Conservation (phyloP, 1,140 invertebrate species). For the Aphaenogaster ashmeadi region DNA sequence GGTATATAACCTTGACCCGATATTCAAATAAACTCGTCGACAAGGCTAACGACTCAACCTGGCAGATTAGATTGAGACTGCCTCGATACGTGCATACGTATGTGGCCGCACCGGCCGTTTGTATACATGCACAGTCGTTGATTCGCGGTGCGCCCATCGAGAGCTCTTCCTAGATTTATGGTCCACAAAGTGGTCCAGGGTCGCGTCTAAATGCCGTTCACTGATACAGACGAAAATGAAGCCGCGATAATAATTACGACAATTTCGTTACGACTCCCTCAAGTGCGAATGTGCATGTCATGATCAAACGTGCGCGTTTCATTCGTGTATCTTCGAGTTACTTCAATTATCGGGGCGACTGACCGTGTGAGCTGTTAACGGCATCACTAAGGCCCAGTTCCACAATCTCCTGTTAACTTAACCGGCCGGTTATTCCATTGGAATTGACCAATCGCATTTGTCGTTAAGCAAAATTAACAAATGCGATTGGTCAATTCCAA, state of each 20-base stretch:
- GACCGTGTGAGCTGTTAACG: background rate
- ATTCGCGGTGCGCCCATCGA: slow-evolving; percentile 5
- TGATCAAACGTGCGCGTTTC: slow-evolving; percentile 23
- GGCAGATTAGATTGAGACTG: slow-evolving; percentile 66
- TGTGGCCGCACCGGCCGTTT: background rate
- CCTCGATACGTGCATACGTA: slow-evolving; percentile 29
- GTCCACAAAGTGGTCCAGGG: slow-evolving; percentile 49
- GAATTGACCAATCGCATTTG: too few relatives aligned
- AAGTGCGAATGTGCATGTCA: background rate
- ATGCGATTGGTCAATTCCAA: too few relatives aligned
- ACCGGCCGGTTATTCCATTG: too few relatives aligned
- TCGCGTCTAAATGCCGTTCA: background rate
- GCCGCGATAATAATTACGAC: slow-evolving; percentile 22
- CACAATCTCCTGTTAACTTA: too few relatives aligned
- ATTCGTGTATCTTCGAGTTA: background rate
- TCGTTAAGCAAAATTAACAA: too few relatives aligned
- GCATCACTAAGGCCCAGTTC: too few relatives aligned
- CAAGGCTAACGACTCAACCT: slow-evolving; percentile 73
- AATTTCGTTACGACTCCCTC: background rate
- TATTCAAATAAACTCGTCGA: slow-evolving; percentile 67
- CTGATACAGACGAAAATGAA: slow-evolving; percentile 43
- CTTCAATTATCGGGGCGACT: background rate
- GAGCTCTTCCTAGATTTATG: slow-evolving; percentile 56
- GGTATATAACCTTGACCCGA: slow-evolving; percentile 71
- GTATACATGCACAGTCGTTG: slow-evolving; percentile 44